phyloP scores from a whole-genome alignment of 2,113 vertebrate species.

The Sylvilagus bachmani region DNA sequence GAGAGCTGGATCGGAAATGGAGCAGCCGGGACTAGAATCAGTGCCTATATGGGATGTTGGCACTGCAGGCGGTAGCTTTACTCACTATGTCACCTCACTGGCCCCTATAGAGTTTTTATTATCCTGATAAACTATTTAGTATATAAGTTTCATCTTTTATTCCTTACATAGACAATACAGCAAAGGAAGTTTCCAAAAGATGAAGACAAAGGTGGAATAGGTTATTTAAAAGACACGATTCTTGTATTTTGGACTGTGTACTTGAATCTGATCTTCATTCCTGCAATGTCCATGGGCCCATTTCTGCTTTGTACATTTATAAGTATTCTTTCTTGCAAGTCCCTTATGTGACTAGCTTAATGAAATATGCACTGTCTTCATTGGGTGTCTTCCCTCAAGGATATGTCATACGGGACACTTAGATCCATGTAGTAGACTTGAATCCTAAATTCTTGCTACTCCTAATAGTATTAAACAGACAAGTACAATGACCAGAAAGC shows the following conservation, averaged over 20 bases:
- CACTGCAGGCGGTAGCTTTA: no score
- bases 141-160: background rate
- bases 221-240: background rate
- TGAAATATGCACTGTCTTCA: constrained; percentile 5
- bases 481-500: background rate
- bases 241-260: constrained; percentile 6
- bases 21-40: no score
- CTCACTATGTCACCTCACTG: no score
- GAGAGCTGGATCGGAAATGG: no score
- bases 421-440: background rate
- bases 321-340: background rate
- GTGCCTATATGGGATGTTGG: no score
- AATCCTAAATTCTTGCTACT: background rate
- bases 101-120: background rate
- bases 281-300: background rate
- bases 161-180: background rate
- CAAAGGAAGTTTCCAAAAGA: background rate
- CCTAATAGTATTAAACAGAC: background rate
- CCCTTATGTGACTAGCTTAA: background rate
- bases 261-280: background rate
- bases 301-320: constrained; percentile 12
- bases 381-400: background rate
- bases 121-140: background rate
- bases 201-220: constrained; percentile 15
- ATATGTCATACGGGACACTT: background rate